Conservation (phyloP, 2,113 vertebrate species). For the Sakesphorus luctuosus region DNA sequence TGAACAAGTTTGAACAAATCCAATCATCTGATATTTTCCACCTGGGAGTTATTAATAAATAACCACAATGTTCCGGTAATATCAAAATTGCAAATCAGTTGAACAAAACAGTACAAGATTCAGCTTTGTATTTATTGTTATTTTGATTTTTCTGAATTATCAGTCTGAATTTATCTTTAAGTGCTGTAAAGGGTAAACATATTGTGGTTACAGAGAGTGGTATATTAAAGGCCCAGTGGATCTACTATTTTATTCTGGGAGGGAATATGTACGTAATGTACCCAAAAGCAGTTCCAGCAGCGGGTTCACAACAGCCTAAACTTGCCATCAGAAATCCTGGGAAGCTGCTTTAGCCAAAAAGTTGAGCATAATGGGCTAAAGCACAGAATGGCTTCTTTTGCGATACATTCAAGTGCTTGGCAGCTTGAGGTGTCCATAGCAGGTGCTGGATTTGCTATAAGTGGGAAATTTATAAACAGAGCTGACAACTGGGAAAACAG, state of each 20-base stretch:
- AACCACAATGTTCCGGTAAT: neutral
- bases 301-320: neutral
- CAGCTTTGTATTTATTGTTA: neutral
- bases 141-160: neutral
- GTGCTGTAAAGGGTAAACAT: neutral
- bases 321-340: conserved; percentile 15
- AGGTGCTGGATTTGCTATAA: conserved; percentile 83
- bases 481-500: conserved; percentile 84
- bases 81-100: neutral
- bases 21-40: neutral
- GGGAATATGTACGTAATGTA: neutral
- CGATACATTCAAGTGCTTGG: conserved; percentile 52
- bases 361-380: neutral
- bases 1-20: neutral
- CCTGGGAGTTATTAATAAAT: neutral
- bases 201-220: neutral
- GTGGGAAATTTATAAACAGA: conserved; percentile 82
- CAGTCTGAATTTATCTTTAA: neutral
- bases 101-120: neutral
- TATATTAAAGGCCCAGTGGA: neutral
- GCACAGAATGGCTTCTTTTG: conserved; percentile 1
- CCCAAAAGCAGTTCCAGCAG: neutral
- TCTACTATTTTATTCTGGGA: neutral
- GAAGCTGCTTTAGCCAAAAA: conserved; percentile 26
- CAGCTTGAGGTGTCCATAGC: conserved; percentile 75